phyloP scores from a whole-genome alignment of 2,888 invertebrate genomes.

The Leptarthrus brevirostris region DNA sequence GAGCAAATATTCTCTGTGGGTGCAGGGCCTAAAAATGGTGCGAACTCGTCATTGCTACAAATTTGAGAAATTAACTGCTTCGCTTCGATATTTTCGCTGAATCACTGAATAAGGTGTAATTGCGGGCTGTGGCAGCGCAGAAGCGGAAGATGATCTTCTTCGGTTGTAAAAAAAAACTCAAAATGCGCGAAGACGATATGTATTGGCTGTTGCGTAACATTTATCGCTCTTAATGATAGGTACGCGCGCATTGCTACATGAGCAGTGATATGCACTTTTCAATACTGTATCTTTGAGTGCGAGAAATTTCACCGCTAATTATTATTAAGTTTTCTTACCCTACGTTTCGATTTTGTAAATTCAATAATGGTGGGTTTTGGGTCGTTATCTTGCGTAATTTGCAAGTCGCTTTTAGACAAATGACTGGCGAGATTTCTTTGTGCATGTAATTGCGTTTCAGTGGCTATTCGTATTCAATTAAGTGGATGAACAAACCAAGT shows the following conservation, averaged over 20 bases:
- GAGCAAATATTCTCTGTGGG: background rate
- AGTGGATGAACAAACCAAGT: background rate
- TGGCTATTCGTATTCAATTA: constrained; percentile 27
- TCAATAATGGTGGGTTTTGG: background rate
- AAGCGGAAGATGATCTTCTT: background rate
- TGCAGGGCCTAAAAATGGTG: constrained; percentile 4
- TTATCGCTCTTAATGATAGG: constrained; percentile 14
- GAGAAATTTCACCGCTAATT: constrained; percentile 30
- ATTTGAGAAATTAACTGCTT: constrained; percentile 46
- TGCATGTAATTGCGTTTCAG: constrained; percentile 24
- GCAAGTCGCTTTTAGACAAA: background rate
- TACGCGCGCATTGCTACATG: background rate
- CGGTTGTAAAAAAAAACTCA: background rate
- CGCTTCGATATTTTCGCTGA: constrained; percentile 21
- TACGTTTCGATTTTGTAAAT: constrained; percentile 1
- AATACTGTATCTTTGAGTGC: constrained; percentile 18
- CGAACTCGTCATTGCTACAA: constrained; percentile 40
- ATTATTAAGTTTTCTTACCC: constrained; percentile 26
- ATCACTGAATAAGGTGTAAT: constrained; percentile 42
- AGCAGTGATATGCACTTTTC: constrained; percentile 40
- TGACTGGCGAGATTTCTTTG: constrained; percentile 23
- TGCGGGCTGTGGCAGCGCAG: background rate
- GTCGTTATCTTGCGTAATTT: constrained; percentile 28
- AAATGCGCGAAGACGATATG: too few relatives aligned
- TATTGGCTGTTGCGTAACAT: constrained; percentile 24